Evolutionary conservation across 2,888 invertebrate genomes (phyloP).

Genomic region (Eupelmus urozonus): DNA sequence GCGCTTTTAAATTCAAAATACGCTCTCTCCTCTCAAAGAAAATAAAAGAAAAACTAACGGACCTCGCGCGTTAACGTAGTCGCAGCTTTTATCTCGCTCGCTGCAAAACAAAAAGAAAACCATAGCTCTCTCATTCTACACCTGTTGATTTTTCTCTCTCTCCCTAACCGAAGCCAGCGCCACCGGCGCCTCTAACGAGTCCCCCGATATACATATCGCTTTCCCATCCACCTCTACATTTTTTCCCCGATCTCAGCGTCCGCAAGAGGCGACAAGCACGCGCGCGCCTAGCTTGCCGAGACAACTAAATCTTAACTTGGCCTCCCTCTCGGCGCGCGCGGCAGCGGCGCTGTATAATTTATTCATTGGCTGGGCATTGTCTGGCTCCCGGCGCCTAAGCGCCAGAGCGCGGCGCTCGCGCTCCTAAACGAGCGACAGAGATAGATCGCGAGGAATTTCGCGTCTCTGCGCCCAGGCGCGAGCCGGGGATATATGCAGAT

Average conservation of each 20-base stretch:
- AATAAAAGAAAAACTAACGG: not conserved
- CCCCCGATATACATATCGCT: not conserved
- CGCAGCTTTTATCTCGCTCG: not conserved
- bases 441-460: slow-evolving; percentile 45
- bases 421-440: slow-evolving; percentile 42
- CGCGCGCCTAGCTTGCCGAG: not conserved
- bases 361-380: slow-evolving; percentile 60
- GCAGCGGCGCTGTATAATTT: slow-evolving; percentile 47
- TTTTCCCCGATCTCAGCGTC: no score
- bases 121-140: not conserved
- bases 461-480: slow-evolving; percentile 11
- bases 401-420: not conserved
- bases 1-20: slow-evolving; percentile 18
- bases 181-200: no score
- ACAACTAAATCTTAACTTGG: slow-evolving; percentile 55
- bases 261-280: not conserved
- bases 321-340: not conserved
- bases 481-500: slow-evolving; percentile 53
- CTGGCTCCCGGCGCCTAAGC: slow-evolving; percentile 45
- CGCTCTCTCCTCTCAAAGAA: not conserved
- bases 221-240: not conserved
- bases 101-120: not conserved
- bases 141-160: slow-evolving; percentile 57
- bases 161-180: not conserved
- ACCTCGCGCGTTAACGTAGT: not conserved